Conservation (phyloP, 2,888 invertebrate genomes). For the Coleophora flavipennella region DNA sequence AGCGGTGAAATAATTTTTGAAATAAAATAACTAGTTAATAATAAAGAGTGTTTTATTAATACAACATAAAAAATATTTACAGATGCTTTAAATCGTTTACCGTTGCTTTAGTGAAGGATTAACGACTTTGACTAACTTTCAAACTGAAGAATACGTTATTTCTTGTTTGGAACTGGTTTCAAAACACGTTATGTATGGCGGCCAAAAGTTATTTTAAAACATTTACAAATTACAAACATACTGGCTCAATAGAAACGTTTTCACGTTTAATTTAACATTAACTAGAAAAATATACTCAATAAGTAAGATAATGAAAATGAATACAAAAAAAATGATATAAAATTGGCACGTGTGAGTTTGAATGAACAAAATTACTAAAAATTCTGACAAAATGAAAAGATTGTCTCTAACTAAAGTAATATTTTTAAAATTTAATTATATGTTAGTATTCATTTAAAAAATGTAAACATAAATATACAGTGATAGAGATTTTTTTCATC, state of each 20-base stretch:
- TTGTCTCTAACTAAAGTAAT: too few relatives aligned
- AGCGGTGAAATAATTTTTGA: neutral
- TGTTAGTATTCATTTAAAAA: too few relatives aligned
- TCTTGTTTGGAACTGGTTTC: too few relatives aligned
- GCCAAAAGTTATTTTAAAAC: too few relatives aligned
- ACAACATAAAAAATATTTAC: constrained; percentile 20
- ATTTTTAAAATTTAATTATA: too few relatives aligned
- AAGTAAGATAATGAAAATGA: constrained; percentile 19
- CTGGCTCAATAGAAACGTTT: constrained; percentile 21
- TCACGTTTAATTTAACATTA: constrained; percentile 26
- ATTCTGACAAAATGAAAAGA: too few relatives aligned
- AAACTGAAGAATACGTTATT: constrained; percentile 4
- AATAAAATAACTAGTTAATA: constrained; percentile 34
- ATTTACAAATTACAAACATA: constrained; percentile 14
- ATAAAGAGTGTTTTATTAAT: constrained; percentile 28
- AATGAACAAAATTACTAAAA: neutral
- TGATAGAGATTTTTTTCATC: too few relatives aligned
- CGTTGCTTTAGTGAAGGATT: constrained; percentile 1
- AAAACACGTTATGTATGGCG: too few relatives aligned
- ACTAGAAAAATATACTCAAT: constrained; percentile 40
- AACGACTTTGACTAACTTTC: constrained; percentile 11
- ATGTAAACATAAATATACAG: too few relatives aligned
- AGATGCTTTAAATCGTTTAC: too few relatives aligned
- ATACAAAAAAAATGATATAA: neutral
- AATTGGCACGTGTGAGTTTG: too few relatives aligned